Conservation (phyloP, 2,888 invertebrate genomes). For the Drosophila prolongata region DNA sequence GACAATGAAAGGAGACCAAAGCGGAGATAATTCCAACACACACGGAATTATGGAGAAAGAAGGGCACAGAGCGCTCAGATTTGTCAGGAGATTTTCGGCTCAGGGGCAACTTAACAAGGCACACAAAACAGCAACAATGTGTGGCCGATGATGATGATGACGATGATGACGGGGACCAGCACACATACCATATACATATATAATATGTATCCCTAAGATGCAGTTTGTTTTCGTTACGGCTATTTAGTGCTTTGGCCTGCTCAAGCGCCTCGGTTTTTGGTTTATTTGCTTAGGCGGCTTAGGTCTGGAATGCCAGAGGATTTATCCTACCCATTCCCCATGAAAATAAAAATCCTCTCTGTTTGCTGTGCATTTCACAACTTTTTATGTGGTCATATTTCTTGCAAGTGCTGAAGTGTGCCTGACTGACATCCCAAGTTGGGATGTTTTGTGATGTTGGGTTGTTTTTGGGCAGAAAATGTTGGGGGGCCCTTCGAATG, state of each 20-base stretch:
- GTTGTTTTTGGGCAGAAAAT: background rate
- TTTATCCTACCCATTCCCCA: conserved; percentile 15
- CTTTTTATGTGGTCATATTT: conserved; percentile 74
- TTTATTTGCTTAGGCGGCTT: conserved; percentile 71
- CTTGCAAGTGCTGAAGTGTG: conserved; percentile 69
- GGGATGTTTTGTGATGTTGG: background rate
- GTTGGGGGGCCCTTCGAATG: conserved; percentile 10
- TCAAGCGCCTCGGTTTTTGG: conserved; percentile 42
- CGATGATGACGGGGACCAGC: conserved; percentile 8
- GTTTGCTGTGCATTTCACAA: conserved; percentile 58
- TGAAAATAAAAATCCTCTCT: conserved; percentile 12
- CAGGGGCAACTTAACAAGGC: conserved; percentile 43
- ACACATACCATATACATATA: background rate
- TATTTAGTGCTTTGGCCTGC: conserved; percentile 67
- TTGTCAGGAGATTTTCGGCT: conserved; percentile 41
- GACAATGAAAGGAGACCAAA: conserved; percentile 27
- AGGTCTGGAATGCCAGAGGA: conserved; percentile 31
- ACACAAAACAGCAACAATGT: conserved; percentile 30
- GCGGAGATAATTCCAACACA: conserved; percentile 31
- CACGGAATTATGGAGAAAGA: conserved; percentile 39
- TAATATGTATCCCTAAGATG: conserved; percentile 16
- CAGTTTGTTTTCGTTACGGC: conserved; percentile 68
- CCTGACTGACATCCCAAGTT: conserved; percentile 22
- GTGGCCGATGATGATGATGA: conserved; percentile 32
- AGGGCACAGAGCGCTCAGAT: conserved; percentile 27